Conservation (phyloP, 1,140 invertebrate genomes). For the Philopotamus ludificatus region DNA sequence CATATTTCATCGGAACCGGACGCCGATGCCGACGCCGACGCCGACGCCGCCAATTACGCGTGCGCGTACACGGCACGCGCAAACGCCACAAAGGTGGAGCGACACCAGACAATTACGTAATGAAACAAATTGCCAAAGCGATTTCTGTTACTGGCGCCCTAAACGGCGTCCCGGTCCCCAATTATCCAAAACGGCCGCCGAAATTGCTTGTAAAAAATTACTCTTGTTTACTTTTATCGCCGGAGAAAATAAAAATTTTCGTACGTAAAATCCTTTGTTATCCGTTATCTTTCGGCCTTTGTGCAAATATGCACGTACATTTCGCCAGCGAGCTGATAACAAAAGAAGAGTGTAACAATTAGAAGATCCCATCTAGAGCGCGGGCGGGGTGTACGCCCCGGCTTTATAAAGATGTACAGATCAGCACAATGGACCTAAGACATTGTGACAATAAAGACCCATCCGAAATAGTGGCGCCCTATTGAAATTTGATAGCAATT, state of each 20-base stretch:
- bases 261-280: constrained; percentile 12
- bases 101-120: constrained; percentile 17
- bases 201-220: constrained; percentile 24
- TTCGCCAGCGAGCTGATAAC: constrained; percentile 18
- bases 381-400: no score
- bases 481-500: no score
- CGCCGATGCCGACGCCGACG: no score
- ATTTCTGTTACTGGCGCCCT: constrained; percentile 2
- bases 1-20: no score
- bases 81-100: no score
- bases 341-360: constrained; percentile 15
- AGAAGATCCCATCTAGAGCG: constrained; percentile 23
- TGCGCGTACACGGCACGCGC: no score
- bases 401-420: no score
- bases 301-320: constrained; percentile 22
- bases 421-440: no score
- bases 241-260: constrained; percentile 15
- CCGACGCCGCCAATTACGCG: no score
- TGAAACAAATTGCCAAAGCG: neutral
- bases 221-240: constrained; percentile 23
- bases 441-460: no score
- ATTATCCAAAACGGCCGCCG: constrained; percentile 6
- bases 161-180: neutral
- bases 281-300: constrained; percentile 23
- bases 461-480: no score